Percentiles rank a stretch among this genome's conserved stretches.
phyloP scores from a whole-genome alignment of 2,113 vertebrate genomes.

The Orientallactaga bullata region DNA sequence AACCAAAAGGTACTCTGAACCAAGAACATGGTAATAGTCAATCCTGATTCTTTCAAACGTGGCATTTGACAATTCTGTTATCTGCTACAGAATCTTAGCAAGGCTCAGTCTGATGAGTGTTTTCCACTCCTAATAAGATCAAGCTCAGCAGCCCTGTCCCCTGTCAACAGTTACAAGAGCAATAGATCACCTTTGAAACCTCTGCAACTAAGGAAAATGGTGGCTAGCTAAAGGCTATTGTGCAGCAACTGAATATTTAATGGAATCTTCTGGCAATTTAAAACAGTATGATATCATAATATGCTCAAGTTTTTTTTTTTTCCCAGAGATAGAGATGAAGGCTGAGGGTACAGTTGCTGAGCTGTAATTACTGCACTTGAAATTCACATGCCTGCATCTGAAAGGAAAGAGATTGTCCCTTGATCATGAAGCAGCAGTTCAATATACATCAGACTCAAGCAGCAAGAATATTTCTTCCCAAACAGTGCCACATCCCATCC shows the following conservation, averaged over 20 bases:
- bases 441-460: not conserved
- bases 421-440: constrained; percentile 43
- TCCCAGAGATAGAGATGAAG: constrained; percentile 6
- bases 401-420: constrained; percentile 56
- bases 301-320: constrained; percentile 47
- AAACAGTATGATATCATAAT: constrained; percentile 66
- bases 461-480: not conserved
- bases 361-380: constrained; percentile 72
- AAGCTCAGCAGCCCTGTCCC: constrained; percentile 71
- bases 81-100: constrained; percentile 65
- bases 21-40: constrained; percentile 71
- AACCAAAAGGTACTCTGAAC: constrained; percentile 27
- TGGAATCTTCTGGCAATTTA: constrained; percentile 61
- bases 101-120: constrained; percentile 64
- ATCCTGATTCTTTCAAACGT: constrained; percentile 66
- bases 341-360: constrained; percentile 62
- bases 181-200: constrained; percentile 73
- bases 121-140: constrained; percentile 77
- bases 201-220: constrained; percentile 63
- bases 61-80: constrained; percentile 73
- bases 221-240: constrained; percentile 69
- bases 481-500: constrained; percentile 2
- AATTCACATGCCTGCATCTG: constrained; percentile 65
- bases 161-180: constrained; percentile 64
- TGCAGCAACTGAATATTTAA: constrained; percentile 40